Conservation (phyloP, 1,140 invertebrate species). For the Lasioglossum albipes region DNA sequence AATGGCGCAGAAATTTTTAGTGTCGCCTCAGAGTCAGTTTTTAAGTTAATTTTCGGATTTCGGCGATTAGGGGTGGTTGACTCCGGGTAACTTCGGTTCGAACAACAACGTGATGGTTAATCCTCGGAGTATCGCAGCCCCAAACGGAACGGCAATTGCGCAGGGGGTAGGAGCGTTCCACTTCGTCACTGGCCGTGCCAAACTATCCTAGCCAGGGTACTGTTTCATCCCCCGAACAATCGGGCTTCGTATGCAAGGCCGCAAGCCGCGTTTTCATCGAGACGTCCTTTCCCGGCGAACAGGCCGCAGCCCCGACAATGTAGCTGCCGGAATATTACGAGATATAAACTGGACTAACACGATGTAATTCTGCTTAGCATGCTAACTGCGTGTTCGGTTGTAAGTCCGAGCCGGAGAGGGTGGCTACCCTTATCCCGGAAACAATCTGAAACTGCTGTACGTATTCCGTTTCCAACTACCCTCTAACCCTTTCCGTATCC, state of each 20-base stretch:
- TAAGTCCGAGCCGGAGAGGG: constrained; percentile 44
- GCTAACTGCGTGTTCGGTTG: constrained; percentile 58
- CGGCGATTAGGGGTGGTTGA: no score
- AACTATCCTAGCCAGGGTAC: constrained; percentile 20
- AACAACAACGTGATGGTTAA: no score
- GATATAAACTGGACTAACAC: constrained; percentile 61
- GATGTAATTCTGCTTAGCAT: constrained; percentile 55
- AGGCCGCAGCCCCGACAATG: constrained; percentile 13
- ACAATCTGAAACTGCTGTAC: constrained; percentile 60
- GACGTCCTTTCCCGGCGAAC: constrained; percentile 27
- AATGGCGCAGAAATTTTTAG: no score
- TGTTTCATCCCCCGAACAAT: constrained; percentile 16
- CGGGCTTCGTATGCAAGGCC: constrained; percentile 27
- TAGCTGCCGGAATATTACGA: constrained; percentile 34
- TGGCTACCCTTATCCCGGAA: constrained; percentile 45
- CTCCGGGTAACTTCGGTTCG: no score
- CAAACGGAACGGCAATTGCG: no score
- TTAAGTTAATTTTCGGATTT: no score
- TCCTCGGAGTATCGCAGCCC: no score
- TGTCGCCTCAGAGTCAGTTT: no score
- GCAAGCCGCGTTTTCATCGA: constrained; percentile 37
- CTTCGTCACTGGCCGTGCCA: neutral
- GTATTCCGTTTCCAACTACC: neutral
- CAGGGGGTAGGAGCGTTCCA: neutral
- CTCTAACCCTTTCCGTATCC: neutral